Conservation (phyloP, 2,113 vertebrate genomes). For the Cariama cristata region DNA sequence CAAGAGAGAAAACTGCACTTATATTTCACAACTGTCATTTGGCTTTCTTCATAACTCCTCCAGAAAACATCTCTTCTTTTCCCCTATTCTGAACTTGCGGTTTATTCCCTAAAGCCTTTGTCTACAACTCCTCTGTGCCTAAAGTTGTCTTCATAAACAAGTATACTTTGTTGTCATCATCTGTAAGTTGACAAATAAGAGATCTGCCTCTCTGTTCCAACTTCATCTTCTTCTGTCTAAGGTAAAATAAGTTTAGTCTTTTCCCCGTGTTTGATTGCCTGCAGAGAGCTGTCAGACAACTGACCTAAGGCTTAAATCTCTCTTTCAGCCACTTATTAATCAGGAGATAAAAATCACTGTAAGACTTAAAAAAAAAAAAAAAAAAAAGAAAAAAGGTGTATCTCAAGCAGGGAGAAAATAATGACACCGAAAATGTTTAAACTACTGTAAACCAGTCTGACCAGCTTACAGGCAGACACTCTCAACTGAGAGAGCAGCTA, state of each 20-base stretch:
- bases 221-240: background rate
- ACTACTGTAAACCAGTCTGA: background rate
- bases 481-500: background rate
- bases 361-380: background rate
- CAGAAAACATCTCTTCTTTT: background rate
- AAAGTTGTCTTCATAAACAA: background rate
- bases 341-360: background rate
- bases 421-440: background rate
- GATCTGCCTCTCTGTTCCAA: background rate
- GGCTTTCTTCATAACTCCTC: background rate
- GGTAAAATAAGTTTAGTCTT: background rate
- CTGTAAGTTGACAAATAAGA: background rate
- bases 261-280: background rate
- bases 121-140: background rate
- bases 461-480: background rate
- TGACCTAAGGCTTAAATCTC: background rate
- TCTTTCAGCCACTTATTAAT: background rate
- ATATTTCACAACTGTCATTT: background rate
- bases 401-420: background rate
- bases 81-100: background rate
- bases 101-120: background rate
- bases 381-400: accelerated
- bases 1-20: background rate
- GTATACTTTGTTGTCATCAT: background rate
- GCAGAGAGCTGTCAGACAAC: background rate